Base-by-base conservation (phyloP, 1,140 invertebrate species). In the Drosophila chauvacae region DNA sequence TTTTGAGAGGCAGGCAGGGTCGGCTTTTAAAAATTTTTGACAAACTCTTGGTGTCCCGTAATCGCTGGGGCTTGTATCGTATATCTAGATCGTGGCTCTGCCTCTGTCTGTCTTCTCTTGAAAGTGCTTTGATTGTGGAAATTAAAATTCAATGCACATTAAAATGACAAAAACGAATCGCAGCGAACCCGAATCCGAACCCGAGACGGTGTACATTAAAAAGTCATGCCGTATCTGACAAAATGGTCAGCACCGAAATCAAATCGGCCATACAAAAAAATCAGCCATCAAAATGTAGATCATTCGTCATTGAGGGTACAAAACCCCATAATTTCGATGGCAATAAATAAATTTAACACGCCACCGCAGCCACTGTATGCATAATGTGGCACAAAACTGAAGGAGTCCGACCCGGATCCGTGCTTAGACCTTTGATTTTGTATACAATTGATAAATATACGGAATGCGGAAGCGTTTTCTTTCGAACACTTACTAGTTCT, bases 81-180 rank as follows among this genome's bases (percentile, higher is more conserved):
- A 65, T 64, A 77, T 81, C 79, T 81, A 64, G 79, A 75, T 81
- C 56, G 56, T 59, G 69, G 42, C 58, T 37, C 57, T 23, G 61
- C 39, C 33, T 45, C 28, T 11, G 70, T 53, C 20, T 28, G 51
- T 62, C 61, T 41, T 20, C 68, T 72, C 59, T 72, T 55, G 66
- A 72, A 72, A 72, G 69, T 69, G 61, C 61, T 84, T 85, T 81
- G 84, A 79, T 76, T 91, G 77, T 66, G 45, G 18, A 77, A 83
- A 91, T 91, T 91, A 91, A 91, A 91, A 91, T 91, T 91, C 88
- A 91, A 87, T 84, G 62, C 88, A 73, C 88, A 91, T 81, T 91
- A 84, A 91, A 86, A 81, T 73, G 80, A 86, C 80, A 88, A 77
- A 81, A 87, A 77, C 81, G 81, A 88, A 88, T 88, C 84, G 65